Evolutionary conservation across 2,113 vertebrate genomes (phyloP), one percentile per base, ranked within the genome.

Genomic region (Aspiorhynchus laticeps): DNA sequence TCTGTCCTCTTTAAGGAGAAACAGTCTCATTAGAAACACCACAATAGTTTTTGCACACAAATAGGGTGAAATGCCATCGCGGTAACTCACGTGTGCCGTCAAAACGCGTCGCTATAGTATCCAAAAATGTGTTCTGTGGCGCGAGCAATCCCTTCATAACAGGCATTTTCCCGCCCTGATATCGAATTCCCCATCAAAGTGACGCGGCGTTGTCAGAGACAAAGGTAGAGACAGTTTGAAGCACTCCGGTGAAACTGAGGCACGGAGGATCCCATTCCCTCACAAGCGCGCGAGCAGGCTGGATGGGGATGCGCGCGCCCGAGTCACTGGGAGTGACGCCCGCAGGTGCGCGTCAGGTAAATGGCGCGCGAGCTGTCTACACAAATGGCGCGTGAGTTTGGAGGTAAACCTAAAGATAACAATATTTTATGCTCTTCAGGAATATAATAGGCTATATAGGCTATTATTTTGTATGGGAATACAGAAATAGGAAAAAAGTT

Each of bases 141-240:
- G 98, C 98, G 94, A 99, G 92, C 95, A 99, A 96, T 96, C 98
- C 98, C 87, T 99, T 99, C 98, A 99, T 99, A 90, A 99, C 98
- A 94, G 98, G 98, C 98, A 99, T 99, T 92, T 97, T 99, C 96
- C 96, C 96, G 95, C 94, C 91, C 86, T 56, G 83, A 91, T 95
- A 94, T 95, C 94, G 92, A 94, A 96, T 97, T 97, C 97, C 95
- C 97, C 98, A 99, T 99, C 96, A 99, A 99, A 98, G 95, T 95
- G 93, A 90, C 76, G 88, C 89, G 63, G 36, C 71, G 71, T 83
- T 38, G 61, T 76, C 84, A 38, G 63, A 83, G 63, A 87, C 83
- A 76, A 53, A 61, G 24, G 71, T 46, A 63, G 19, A 75, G 59
- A 82, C 46, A 74, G 82, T 84, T 74, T 74, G 59, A 67, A 69